Conservation (phyloP, 2,888 invertebrate species). For the Lithophane semibrunnea region DNA sequence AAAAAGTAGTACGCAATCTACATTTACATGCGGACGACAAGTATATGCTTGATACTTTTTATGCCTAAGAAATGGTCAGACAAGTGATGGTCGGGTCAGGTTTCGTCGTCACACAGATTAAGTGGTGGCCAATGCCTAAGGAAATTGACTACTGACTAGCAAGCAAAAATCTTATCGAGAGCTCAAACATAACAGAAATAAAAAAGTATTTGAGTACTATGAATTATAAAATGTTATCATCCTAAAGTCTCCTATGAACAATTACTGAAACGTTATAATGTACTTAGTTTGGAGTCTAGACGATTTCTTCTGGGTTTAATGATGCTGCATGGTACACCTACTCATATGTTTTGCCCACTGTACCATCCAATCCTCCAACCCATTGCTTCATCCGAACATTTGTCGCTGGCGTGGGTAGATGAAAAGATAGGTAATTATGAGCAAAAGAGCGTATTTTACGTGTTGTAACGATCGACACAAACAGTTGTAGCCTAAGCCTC, state of each 20-base stretch:
- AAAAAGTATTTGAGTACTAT: too few relatives aligned
- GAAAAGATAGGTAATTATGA: constrained; percentile 55
- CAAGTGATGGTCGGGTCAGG: not conserved
- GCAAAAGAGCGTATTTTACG: constrained; percentile 45
- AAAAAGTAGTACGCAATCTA: not conserved
- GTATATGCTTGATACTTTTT: not conserved
- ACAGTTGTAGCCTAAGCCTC: constrained; percentile 40
- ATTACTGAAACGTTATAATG: too few relatives aligned
- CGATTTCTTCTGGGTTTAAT: too few relatives aligned
- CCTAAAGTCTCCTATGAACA: too few relatives aligned
- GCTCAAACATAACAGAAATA: not conserved
- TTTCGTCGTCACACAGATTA: not conserved
- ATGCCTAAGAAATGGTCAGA: not conserved
- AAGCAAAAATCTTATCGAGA: too few relatives aligned
- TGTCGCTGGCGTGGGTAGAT: constrained; percentile 61
- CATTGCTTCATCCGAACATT: constrained; percentile 43
- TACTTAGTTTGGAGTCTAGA: too few relatives aligned
- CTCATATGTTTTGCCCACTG: not conserved
- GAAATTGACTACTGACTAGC: not conserved
- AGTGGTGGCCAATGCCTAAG: not conserved
- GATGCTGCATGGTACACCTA: not conserved
- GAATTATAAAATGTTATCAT: too few relatives aligned
- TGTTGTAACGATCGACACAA: constrained; percentile 47
- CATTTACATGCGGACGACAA: not conserved
- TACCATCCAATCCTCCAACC: constrained; percentile 1